Percentiles rank a stretch among this genome's conserved stretches.
Evolutionary conservation across 2,797 vertebrate genomes (phyloP).

Genomic region (Anableps anableps): DNA sequence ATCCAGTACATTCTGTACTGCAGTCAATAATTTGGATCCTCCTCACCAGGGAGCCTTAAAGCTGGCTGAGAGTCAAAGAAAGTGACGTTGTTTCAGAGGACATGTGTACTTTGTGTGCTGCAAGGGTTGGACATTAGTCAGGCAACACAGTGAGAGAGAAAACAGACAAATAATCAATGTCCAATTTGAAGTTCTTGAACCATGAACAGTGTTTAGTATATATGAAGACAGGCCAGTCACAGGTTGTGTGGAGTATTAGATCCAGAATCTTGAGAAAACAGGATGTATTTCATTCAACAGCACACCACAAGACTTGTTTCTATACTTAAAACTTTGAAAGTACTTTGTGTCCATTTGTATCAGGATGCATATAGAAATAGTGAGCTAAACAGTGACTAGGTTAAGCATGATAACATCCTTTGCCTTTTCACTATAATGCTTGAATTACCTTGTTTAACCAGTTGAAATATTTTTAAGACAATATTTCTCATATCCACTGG

Average conservation of each 20-base stretch:
- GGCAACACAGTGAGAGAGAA: slow-evolving; percentile 4
- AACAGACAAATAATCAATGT: slow-evolving; percentile 37
- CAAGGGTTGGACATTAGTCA: slow-evolving; percentile 10
- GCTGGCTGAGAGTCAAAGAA: slow-evolving; percentile 8
- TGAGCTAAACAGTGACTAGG: neutral
- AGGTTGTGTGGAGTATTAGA: neutral
- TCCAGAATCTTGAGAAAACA: neutral
- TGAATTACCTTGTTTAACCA: neutral
- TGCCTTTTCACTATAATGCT: neutral
- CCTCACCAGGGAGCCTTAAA: slow-evolving; percentile 21
- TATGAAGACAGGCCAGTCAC: neutral
- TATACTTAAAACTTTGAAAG: neutral
- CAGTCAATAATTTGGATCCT: slow-evolving; percentile 25
- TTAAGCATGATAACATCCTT: neutral
- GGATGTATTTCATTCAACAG: neutral
- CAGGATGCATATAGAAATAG: neutral
- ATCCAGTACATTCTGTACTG: slow-evolving; percentile 22
- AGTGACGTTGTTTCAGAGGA: slow-evolving; percentile 34
- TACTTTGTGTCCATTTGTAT: neutral
- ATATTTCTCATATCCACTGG: neutral
- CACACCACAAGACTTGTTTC: neutral
- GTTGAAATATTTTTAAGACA: neutral
- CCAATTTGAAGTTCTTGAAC: slow-evolving; percentile 36
- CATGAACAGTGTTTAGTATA: slow-evolving; percentile 3
- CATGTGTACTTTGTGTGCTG: slow-evolving; percentile 2